Percentiles rank a stretch among this genome's conserved stretches.
phyloP scores from a whole-genome alignment of 2,888 invertebrate species.

The Andrena bicolor region DNA sequence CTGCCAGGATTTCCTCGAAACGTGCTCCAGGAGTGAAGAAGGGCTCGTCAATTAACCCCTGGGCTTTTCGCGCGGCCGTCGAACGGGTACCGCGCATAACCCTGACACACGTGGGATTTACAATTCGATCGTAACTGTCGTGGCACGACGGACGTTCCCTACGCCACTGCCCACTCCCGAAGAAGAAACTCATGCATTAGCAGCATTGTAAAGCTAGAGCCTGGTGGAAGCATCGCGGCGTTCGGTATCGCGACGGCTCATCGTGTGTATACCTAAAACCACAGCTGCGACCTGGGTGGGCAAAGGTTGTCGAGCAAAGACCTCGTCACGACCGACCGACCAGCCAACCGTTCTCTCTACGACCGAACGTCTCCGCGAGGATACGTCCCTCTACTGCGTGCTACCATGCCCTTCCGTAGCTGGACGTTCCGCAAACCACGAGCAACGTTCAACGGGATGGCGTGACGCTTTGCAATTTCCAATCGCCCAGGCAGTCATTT shows the following conservation, averaged over 20 bases:
- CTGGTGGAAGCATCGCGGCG: conserved; percentile 46
- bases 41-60: conserved; percentile 51
- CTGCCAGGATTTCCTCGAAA: conserved; percentile 12
- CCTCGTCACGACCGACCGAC: conserved; percentile 60
- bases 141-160: conserved; percentile 27
- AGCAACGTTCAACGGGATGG: background rate
- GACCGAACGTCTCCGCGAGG: conserved; percentile 41
- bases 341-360: conserved; percentile 48
- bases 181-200: conserved; percentile 65
- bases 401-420: conserved; percentile 1
- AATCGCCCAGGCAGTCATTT: no score
- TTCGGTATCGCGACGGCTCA: conserved; percentile 66
- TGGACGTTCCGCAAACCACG: background rate
- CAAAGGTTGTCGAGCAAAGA: conserved; percentile 67
- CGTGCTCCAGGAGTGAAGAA: background rate
- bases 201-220: conserved; percentile 65
- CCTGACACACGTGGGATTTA: conserved; percentile 48
- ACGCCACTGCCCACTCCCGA: conserved; percentile 57
- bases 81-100: conserved; percentile 31
- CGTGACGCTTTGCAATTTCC: background rate
- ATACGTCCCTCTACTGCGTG: conserved; percentile 16
- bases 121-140: conserved; percentile 60
- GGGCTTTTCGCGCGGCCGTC: conserved; percentile 12
- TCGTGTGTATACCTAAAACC: conserved; percentile 62
- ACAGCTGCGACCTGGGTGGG: conserved; percentile 65